Conservation (phyloP, 2,888 invertebrate genomes). For the Drosophila diplacantha region DNA sequence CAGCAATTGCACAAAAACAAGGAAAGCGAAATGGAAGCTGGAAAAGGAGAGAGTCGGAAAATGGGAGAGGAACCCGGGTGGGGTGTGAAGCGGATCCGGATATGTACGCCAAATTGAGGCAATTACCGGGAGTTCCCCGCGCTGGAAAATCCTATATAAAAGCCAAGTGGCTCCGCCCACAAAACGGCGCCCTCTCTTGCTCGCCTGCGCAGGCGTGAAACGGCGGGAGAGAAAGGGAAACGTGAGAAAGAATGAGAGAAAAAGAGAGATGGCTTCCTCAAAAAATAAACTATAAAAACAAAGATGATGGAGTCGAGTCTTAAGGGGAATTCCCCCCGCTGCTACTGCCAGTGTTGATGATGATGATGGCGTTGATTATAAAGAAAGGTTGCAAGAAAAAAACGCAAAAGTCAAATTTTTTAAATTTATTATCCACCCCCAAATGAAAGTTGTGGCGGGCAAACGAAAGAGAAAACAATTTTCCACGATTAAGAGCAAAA, state of each 20-base stretch:
- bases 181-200: conserved; percentile 22
- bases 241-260: background rate
- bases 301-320: conserved; percentile 33
- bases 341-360: conserved; percentile 12
- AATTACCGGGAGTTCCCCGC: conserved; percentile 59
- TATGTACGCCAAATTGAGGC: conserved; percentile 68
- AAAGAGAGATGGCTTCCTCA: conserved; percentile 29
- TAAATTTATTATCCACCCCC: conserved; percentile 26
- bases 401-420: conserved; percentile 1
- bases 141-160: conserved; percentile 32
- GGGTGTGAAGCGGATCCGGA: conserved; percentile 26
- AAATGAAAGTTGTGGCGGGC: conserved; percentile 18
- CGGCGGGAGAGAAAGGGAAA: conserved; percentile 2
- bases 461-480: conserved; percentile 31
- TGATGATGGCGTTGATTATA: conserved; percentile 35
- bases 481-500: conserved; percentile 18
- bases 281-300: conserved; percentile 1
- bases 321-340: conserved; percentile 30
- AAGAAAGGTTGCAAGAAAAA: conserved; percentile 2
- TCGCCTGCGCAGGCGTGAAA: conserved; percentile 53
- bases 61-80: conserved; percentile 3
- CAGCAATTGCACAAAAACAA: conserved; percentile 70
- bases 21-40: conserved; percentile 40
- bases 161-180: conserved; percentile 32
- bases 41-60: conserved; percentile 20